Base-by-base conservation (phyloP, 2,113 vertebrate species). In the Tiliqua scincoides region DNA sequence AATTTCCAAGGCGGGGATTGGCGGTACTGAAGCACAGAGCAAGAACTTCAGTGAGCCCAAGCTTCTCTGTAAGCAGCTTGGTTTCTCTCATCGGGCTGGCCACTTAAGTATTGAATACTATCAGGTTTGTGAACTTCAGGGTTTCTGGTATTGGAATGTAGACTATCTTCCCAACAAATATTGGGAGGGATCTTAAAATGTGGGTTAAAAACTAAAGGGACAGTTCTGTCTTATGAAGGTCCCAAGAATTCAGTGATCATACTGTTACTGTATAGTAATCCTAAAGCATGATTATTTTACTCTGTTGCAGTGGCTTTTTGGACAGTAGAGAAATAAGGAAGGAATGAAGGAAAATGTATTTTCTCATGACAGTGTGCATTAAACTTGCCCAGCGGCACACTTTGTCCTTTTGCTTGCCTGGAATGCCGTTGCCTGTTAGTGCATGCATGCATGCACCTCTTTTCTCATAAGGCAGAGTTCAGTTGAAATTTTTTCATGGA, bases 351-450 rank as follows among this genome's bases (percentile, higher is more conserved):
- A 40, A 87, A 32, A 54, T 32, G 9, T 18, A 52, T 40, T 65
- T 85, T 35, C 63, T 78, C 48, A 57, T 9, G 8, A 59, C 32
- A 57, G 25, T n/a, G 15, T 67, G 9, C 30, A 67, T 61, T 76
- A 82, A 59, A 27, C 35, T 57, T 75, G 32, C 79, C 52, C 62
- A 4, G 48, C 68, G 62, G 79, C 72, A 25, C 63, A 27, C 79
- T 68, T 76, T 82, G 20, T 82, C 73, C 71, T 87, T 76, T 82
- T 43, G 62, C 62, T 10, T 70, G 35, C 65, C 27, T 82, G 62
- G 72, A 87, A 76, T 27, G 43, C 25, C 12, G 4, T 67, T 70
- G 73, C 52, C 68, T n/a, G 79, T 75, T 30, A 74, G 59, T 6
- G 23, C 70, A 81, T 54, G 79, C 48, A 65, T 59, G 20, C 61